Percentiles rank a stretch among this genome's conserved stretches.
Conservation (phyloP, 2,888 invertebrate species). For the Diogma glabrata region DNA sequence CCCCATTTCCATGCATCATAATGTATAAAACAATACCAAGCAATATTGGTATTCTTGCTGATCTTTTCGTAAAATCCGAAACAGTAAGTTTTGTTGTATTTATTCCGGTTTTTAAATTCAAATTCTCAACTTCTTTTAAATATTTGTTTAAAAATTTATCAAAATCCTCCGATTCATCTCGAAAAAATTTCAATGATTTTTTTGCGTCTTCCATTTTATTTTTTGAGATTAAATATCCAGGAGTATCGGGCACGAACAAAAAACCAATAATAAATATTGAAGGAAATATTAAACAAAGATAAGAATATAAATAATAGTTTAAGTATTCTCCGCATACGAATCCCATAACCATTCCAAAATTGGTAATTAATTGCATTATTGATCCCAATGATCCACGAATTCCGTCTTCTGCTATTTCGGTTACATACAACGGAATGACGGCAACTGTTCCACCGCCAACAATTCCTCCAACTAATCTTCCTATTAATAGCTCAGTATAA, state of each 20-base stretch:
- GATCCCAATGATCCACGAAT: constrained; percentile 16
- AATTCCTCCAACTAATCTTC: constrained; percentile 14
- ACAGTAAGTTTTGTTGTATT: neutral
- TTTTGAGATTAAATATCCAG: neutral
- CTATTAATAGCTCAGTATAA: neutral
- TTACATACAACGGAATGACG: constrained; percentile 11
- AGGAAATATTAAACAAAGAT: neutral
- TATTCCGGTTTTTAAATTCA: neutral
- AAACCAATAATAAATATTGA: constrained; percentile 2
- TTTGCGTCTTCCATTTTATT: neutral
- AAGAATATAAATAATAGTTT: neutral
- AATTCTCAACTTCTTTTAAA: neutral
- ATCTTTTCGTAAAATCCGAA: constrained; percentile 17
- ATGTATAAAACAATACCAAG: constrained; percentile 28
- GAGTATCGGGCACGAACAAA: constrained; percentile 8
- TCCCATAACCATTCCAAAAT: constrained; percentile 27
- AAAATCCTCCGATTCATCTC: neutral
- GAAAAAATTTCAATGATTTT: constrained; percentile 8
- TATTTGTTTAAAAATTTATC: too few species aligned
- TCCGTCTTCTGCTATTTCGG: constrained; percentile 9
- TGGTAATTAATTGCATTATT: constrained; percentile 25
- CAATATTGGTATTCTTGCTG: constrained; percentile 26
- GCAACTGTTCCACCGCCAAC: constrained; percentile 13
- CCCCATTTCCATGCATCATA: constrained; percentile 31
- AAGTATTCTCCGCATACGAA: constrained; percentile 27